Base-by-base conservation (phyloP, 1,140 invertebrate species). In the Heterodera carotae region DNA sequence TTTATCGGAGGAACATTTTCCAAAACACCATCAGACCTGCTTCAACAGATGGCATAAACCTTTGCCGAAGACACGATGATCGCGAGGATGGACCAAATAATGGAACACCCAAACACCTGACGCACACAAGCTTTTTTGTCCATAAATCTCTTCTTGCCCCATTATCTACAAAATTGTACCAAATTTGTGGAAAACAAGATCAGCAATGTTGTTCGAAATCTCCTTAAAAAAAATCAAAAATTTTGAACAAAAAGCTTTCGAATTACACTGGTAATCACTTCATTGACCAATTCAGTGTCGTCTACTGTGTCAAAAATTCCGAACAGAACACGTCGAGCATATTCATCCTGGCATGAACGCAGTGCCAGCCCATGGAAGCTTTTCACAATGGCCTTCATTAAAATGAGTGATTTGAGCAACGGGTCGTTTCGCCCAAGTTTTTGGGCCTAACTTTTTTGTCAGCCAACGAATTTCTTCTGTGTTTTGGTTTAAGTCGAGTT, bases 241-340 rank as follows among this genome's bases (percentile, higher is more conserved):
- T 69, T 69, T 36, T 15, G 25, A 39, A 75, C 4, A 48, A 36
- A 12, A 71, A 70, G n/a, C 27, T 2, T 12, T 69, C 39, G n/a
- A n/a, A n/a, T 34, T 75, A 90, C 89, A 76, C 88, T 86, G 12
- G 90, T 78, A 64, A 90, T 91, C 18, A 92, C 91, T 89, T 97
- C 96, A 80, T 93, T 93, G 29, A 96, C 90, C 0, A 97, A 89
- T 67, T 94, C 92, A 2, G 95, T 97, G 84, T 98, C 95, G 88
- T 98, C 96, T 1, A 95, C 92, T n/a, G 91, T 90, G 87, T 97
- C 94, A 80, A 97, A 92, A 66, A 97, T 90, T 0, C 93, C 91
- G 73, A 96, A 89, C 39, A 97, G 87, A 10, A 94, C 91, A 27
- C 93, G 88, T 86, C 95, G 92, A 0, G 94, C 94, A 84, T 94